Evolutionary conservation across 2,888 invertebrate species (phyloP).

Genomic region (Aleiodes alternator): DNA sequence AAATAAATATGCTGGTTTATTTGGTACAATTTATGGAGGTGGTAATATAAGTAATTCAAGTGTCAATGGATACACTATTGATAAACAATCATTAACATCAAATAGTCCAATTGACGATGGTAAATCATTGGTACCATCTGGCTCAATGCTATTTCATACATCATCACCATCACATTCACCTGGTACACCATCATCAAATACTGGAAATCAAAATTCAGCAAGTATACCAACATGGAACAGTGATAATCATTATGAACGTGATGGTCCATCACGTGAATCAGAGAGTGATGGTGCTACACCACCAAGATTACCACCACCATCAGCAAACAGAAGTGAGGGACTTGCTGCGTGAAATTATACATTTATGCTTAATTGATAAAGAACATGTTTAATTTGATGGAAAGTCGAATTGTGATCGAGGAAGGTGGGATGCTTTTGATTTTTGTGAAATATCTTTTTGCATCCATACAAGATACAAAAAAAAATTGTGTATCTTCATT

Average conservation of each 20-base stretch:
- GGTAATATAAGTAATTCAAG: constrained; percentile 54
- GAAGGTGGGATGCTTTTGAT: no score
- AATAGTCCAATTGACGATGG: constrained; percentile 77
- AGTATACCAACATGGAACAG: constrained; percentile 76
- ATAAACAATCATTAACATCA: constrained; percentile 77
- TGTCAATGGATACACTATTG: constrained; percentile 75
- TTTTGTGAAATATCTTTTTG: no score
- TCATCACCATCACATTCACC: constrained; percentile 75
- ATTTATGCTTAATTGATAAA: neutral
- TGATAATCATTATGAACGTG: constrained; percentile 79
- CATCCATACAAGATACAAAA: no score
- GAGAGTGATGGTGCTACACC: constrained; percentile 73
- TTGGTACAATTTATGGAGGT: constrained; percentile 83
- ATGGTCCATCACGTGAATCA: constrained; percentile 73
- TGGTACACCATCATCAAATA: constrained; percentile 69
- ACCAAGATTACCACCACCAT: constrained; percentile 80
- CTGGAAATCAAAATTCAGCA: constrained; percentile 74
- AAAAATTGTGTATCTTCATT: no score
- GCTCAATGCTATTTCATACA: constrained; percentile 73
- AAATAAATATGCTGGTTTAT: constrained; percentile 84
- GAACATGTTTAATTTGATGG: neutral
- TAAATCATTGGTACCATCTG: constrained; percentile 68
- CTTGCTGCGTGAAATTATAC: constrained; percentile 80
- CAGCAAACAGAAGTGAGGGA: constrained; percentile 82
- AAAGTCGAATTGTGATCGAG: no score